A percentile compares a stretch with the other conserved stretches of the same genome.
These are phyloP conservation scores for Aradus depressus DNA, from an alignment of 2,888 invertebrate genomes.

Conservation along the genomic window DNA sequence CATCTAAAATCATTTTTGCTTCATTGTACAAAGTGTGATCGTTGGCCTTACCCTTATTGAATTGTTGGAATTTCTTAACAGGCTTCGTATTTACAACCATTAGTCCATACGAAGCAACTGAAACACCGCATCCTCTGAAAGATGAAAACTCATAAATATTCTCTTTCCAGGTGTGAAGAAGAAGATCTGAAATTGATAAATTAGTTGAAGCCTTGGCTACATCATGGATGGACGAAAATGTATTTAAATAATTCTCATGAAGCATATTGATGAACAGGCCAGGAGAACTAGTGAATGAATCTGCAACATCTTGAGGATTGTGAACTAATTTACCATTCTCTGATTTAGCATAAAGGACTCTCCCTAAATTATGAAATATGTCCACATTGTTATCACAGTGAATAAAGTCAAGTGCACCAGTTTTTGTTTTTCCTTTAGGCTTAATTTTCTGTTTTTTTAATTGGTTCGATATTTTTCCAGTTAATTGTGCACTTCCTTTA, in stretches of 20 bases:
- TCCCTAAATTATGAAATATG: constrained; percentile 23
- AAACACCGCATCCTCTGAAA: constrained; percentile 11
- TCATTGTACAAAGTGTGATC: constrained; percentile 3
- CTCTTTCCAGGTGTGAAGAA: constrained; percentile 9
- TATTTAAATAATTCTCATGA: constrained; percentile 24
- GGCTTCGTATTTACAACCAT: constrained; percentile 19
- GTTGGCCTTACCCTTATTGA: constrained; percentile 16
- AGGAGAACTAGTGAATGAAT: constrained; percentile 19
- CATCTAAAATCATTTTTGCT: constrained; percentile 1
- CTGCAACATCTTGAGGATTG: constrained; percentile 18
- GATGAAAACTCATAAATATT: constrained; percentile 11
- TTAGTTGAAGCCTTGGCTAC: constrained; percentile 15
- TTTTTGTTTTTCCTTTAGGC: constrained; percentile 1
- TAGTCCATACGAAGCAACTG: constrained; percentile 20
- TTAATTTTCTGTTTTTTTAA: constrained; percentile 13
- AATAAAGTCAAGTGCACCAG: neutral
- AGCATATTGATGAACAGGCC: constrained; percentile 23
- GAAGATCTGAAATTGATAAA: constrained; percentile 15
- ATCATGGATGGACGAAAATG: constrained; percentile 22
- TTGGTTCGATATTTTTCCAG: no score
- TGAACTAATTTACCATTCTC: constrained; percentile 17
- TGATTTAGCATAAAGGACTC: constrained; percentile 22
- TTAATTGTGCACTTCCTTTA: constrained; percentile 2
- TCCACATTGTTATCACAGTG: constrained; percentile 17
- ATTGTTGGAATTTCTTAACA: constrained; percentile 23